These are phyloP conservation scores for Lasioglossum calceatum DNA, from an alignment of 2,888 invertebrate species.

Conservation along the genomic window DNA sequence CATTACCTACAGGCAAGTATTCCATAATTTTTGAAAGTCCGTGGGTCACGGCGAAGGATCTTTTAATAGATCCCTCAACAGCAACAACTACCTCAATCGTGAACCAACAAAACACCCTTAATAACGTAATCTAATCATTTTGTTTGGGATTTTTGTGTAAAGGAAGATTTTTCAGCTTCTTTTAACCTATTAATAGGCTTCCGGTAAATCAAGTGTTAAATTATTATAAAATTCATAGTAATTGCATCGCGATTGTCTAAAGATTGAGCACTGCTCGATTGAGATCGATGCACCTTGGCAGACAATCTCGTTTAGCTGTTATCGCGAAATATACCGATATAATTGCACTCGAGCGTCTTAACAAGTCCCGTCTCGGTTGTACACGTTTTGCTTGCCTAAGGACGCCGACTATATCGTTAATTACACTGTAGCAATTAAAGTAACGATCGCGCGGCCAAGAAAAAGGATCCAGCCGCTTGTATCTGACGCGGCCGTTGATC, in stretches of 20 bases:
- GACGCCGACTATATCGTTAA: constrained; percentile 31
- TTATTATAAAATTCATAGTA: no score
- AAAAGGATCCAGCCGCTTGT: background rate
- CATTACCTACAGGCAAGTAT: no score
- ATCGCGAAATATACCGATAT: constrained; percentile 49
- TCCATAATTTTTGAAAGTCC: no score
- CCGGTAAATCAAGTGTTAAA: no score
- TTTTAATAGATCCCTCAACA: no score
- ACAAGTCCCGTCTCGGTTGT: constrained; percentile 22
- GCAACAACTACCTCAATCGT: no score
- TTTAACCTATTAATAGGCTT: no score
- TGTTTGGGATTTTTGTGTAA: no score
- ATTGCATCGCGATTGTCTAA: background rate
- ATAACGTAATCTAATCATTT: no score
- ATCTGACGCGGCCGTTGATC: constrained; percentile 5
- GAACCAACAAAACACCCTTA: no score
- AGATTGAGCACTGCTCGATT: background rate
- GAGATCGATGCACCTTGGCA: constrained; percentile 39
- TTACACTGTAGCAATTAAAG: constrained; percentile 47
- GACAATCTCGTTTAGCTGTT: constrained; percentile 24
- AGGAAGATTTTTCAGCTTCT: no score
- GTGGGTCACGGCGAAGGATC: no score
- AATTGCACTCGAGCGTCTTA: constrained; percentile 48
- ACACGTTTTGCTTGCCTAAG: constrained; percentile 16
- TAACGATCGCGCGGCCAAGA: background rate